Evolutionary conservation across 2,888 invertebrate genomes (phyloP), one percentile per base, ranked within the genome.

Genomic region (Frankliniella fusca): DNA sequence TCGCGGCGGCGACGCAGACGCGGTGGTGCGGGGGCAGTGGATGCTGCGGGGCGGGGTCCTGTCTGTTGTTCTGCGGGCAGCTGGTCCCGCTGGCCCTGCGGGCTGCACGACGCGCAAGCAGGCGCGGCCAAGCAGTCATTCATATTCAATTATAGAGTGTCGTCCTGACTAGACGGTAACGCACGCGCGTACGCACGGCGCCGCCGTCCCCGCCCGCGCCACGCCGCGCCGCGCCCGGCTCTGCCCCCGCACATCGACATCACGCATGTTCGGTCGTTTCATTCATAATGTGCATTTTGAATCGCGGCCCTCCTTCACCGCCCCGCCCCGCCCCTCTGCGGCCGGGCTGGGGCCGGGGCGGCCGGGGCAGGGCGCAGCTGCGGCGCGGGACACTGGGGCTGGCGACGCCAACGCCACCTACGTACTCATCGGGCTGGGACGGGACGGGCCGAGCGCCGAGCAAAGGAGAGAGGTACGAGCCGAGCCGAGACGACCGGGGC

Each of bases 281-380:
- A 23, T 23, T 27, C 70, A 27, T 76, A 76, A 76, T 76, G 70
- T 76, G 70, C 27, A 76, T 76, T 76, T 76, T 76, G 70, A 76
- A 76, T 76, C 27, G 70, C 70, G 27, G 70, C 70, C 27, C 12
- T 27, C 23, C 70, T 10, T 27, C 10, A 11, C 70, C n/a, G 8
- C 27, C 70, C 70, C 27, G 27, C 70, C 70, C n/a, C 70, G 70
- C 27, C 23, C 54, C 54, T 20, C 54, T 20, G 54, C 38, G 54
- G 54, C 54, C 15, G 54, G 54, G 54, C 54, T 54, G 15, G 10
- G 15, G 15, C 15, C 54, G 15, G 38, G 5, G 38, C 3, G 2
- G 38, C 3, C 38, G 38, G 38, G 38, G 38, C 38, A 15, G 54
- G 54, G 54, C 54, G 54, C 20, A 54, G 54, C 54, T 20, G 20